A percentile compares a stretch with the other conserved stretches of the same genome.
These are phyloP conservation scores for Lamellibrachia luymesi DNA, from an alignment of 1,140 invertebrate species.

Conservation along the genomic window DNA sequence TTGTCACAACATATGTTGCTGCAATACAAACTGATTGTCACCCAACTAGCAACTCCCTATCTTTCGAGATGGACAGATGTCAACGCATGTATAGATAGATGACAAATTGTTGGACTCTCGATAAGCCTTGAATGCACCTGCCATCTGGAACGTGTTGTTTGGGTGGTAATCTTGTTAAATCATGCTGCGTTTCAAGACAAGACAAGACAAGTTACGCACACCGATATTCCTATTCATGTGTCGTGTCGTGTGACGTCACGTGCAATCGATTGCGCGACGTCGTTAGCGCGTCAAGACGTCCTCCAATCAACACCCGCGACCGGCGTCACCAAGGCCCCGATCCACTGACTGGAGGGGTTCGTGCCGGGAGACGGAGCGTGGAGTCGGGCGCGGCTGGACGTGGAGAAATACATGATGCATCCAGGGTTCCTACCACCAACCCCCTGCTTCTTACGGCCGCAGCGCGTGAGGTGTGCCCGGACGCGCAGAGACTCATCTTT, in stretches of 20 bases:
- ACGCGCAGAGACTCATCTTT: background rate
- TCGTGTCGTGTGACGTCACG: background rate
- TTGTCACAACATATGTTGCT: too few species aligned
- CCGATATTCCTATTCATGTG: background rate
- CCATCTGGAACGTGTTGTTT: too few species aligned
- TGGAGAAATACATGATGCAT: background rate
- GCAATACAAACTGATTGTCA: too few species aligned
- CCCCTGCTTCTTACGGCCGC: background rate
- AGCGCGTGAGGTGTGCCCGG: background rate
- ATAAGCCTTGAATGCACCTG: too few species aligned
- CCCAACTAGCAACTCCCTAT: too few species aligned
- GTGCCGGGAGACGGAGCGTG: background rate
- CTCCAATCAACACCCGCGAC: background rate
- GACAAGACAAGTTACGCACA: too few species aligned
- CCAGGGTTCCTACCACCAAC: background rate
- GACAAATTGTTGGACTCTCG: too few species aligned
- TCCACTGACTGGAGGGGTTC: background rate
- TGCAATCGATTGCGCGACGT: background rate
- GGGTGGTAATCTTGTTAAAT: too few species aligned
- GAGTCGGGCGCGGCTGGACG: background rate
- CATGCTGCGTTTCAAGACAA: too few species aligned
- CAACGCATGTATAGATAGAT: too few species aligned
- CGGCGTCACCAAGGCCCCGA: background rate
- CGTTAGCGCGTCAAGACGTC: background rate
- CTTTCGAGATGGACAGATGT: too few species aligned